Evolutionary conservation across 1,140 invertebrate species (phyloP).

Genomic region (Drosophila rhopaloa): DNA sequence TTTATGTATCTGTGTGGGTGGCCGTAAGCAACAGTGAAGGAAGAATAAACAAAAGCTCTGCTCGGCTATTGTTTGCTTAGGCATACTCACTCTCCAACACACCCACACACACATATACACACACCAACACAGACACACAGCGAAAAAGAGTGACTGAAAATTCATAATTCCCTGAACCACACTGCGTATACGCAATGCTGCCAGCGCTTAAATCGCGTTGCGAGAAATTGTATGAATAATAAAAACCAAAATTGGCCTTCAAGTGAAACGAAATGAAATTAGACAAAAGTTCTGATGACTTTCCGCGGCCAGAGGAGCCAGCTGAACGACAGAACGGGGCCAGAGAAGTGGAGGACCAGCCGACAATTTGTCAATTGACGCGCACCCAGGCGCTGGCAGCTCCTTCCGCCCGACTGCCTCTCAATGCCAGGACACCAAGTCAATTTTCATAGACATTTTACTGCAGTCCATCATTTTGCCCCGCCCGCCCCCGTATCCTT

Average conservation of each 20-base stretch:
- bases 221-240: constrained; percentile 54
- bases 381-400: constrained; percentile 70
- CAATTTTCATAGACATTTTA: constrained; percentile 73
- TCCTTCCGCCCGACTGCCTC: constrained; percentile 70
- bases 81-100: constrained; percentile 3
- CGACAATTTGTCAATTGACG: constrained; percentile 79
- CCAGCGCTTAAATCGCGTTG: constrained; percentile 26
- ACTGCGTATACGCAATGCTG: constrained; percentile 47
- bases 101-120: constrained; percentile 1
- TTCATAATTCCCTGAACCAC: constrained; percentile 62
- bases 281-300: constrained; percentile 68
- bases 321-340: neutral
- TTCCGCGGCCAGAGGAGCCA: constrained; percentile 11
- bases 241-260: constrained; percentile 63
- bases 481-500: constrained; percentile 4
- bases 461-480: constrained; percentile 45
- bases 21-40: constrained; percentile 23
- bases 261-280: constrained; percentile 78
- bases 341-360: neutral
- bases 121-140: neutral
- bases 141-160: constrained; percentile 36
- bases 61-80: constrained; percentile 69
- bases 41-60: constrained; percentile 74
- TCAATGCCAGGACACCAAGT: constrained; percentile 59
- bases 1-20: constrained; percentile 11